Base-by-base conservation (phyloP, 2,797 vertebrate genomes). In the Rhabdophis nuchalis region DNA sequence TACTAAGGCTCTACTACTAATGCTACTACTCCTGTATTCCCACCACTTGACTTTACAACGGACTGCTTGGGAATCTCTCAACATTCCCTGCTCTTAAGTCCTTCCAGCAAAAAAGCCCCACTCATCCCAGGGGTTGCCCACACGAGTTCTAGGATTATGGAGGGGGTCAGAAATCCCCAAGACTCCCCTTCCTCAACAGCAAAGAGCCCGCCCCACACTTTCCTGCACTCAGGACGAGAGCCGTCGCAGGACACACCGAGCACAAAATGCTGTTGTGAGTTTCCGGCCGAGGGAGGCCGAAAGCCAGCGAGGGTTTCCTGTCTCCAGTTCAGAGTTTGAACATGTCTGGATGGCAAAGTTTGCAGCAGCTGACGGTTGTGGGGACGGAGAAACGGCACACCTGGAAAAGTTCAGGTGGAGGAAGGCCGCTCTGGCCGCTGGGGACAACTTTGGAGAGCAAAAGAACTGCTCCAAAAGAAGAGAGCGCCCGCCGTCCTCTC, bases 201-300 rank as follows among this genome's bases (percentile, higher is more conserved):
- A 1, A 52, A 20, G 8, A 12, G 41, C 25, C 20, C 1, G 29
- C 41, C 36, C 77, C 16, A 54, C 41, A 5, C 0, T 18, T 32
- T 5, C 20, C n/a, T 50, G 53, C 11, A 1, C 52, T 16, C 25
- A 7, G 68, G 23, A 54, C 6, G 12, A 25, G 18, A 32, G 25
- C 27, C 6, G 1, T 4, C 4, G 1, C 11, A 9, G 1, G 5
- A 9, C 58, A 36, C 8, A 12, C 1, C 3, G 8, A 14, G 46
- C 2, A 12, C 23, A 58, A 85, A 56, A 14, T 0, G 18, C 36
- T n/a, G 23, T 2, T 2, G 3, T 32, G 41, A 5, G 0, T 9
- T n/a, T 41, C 23, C 36, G 29, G 32, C 13, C 18, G 1, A 1
- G 4, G 1, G 46, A 36, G 58, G 18, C 20, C 13, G 8, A 58